Percentiles rank a stretch among this genome's conserved stretches.
Evolutionary conservation across 1,140 invertebrate species (phyloP).

Genomic region (Pogonus chalceus): DNA sequence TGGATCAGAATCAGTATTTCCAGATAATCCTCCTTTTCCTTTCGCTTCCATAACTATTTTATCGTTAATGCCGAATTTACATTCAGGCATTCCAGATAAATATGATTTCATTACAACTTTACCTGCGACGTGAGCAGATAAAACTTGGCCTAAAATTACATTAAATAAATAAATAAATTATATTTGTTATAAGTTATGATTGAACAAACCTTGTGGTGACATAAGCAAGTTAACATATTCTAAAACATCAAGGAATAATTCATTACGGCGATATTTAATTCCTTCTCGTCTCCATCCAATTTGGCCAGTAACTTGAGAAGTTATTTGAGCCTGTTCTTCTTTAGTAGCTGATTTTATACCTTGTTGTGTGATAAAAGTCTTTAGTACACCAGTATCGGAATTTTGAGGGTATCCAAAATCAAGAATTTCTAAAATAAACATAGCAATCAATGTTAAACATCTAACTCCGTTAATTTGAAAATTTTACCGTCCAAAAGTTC

Average conservation of each 20-base stretch:
- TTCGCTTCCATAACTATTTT: conserved; percentile 99
- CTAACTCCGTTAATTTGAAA: conserved; percentile 7
- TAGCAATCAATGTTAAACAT: not conserved
- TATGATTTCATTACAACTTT: conserved; percentile 99
- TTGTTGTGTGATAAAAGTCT: conserved; percentile 99
- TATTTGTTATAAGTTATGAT: conserved; percentile 9
- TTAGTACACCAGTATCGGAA: conserved; percentile 96
- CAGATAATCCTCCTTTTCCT: conserved; percentile 61
- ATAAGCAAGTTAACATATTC: conserved; percentile 99
- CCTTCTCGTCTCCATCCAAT: conserved; percentile 99
- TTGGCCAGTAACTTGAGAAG: conserved; percentile 97
- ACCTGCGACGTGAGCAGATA: conserved; percentile 97
- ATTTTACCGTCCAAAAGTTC: conserved; percentile 90
- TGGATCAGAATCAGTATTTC: conserved; percentile 71
- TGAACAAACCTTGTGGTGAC: conserved; percentile 90
- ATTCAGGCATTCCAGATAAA: conserved; percentile 99
- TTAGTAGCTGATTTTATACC: conserved; percentile 98
- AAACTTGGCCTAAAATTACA: conserved; percentile 73
- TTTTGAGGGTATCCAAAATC: conserved; percentile 99
- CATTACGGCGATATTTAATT: conserved; percentile 98
- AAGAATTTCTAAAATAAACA: conserved; percentile 72
- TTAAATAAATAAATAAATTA: conserved; percentile 11
- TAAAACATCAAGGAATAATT: conserved; percentile 96
- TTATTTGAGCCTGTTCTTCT: conserved; percentile 99
- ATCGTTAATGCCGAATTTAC: conserved; percentile 99